Evolutionary conservation across 53 echinoderm and acorn worm species (phyloP).

Genomic region (Holothuria leucospilota): DNA sequence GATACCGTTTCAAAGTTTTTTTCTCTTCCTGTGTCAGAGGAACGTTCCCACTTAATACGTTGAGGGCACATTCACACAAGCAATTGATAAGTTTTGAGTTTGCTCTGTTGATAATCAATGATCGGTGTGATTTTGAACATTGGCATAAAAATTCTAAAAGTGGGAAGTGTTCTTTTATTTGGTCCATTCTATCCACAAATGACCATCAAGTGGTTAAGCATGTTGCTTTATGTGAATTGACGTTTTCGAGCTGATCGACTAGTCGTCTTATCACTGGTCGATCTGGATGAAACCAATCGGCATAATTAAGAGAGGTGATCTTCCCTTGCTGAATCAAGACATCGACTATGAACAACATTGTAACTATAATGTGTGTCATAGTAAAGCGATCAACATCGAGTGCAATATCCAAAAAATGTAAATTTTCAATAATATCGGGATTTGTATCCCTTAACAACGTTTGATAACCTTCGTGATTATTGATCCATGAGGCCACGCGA

Average conservation of each 20-base stretch:
- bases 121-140: conserved; percentile 38
- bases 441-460: neutral
- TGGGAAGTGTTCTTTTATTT: conserved; percentile 39
- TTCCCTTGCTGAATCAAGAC: too few relatives aligned
- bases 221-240: too few relatives aligned
- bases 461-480: neutral
- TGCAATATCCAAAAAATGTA: neutral
- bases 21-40: too few relatives aligned
- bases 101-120: conserved; percentile 38
- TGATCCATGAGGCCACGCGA: neutral
- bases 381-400: neutral
- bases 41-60: too few relatives aligned
- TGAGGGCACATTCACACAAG: too few relatives aligned
- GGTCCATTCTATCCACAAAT: conserved; percentile 48
- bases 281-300: neutral
- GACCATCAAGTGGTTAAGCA: neutral
- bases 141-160: conserved; percentile 43
- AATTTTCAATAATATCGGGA: neutral
- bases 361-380: too few relatives aligned
- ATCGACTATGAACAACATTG: too few relatives aligned
- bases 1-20: too few relatives aligned
- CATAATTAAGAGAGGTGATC: too few relatives aligned
- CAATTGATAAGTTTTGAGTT: too few relatives aligned
- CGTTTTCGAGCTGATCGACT: too few relatives aligned
- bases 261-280: neutral